Evolutionary conservation across 2,888 invertebrate species (phyloP), one percentile per base, ranked within the genome.

Genomic region (Drosophila crucigera): DNA sequence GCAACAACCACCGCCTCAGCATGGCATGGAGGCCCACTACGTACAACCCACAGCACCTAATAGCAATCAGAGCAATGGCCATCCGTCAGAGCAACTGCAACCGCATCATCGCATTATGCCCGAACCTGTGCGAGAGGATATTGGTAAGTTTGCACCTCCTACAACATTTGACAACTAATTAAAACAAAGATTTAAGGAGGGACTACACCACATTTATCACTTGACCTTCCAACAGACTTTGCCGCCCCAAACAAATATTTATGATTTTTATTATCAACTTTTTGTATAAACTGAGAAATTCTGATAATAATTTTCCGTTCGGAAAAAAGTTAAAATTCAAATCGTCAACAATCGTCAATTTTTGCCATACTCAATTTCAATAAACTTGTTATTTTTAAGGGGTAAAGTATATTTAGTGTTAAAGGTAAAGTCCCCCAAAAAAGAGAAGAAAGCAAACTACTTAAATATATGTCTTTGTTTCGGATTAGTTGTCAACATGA

Each of bases 31-130:
- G 68, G 75, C 89, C 4, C 87, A 87, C 66, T 87, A 87, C 54
- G 87, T 63, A 3, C 87, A 87, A 91, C 96, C 95, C 95, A 82
- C 94, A 95, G 83, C 95, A 95, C 87, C 96, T 95, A 86, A 88
- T 49, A 73, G 74, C 35, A 83, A 73, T 68, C 91, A 87, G 16
- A 76, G 91, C 69, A 96, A 96, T 91, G 96, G 96, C 90, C 93
- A 93, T 65, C 95, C 96, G 67, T 95, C 96, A 67, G 96, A 96
- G 82, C 78, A 78, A 53, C 94, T 96, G 82, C 95, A 96, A 89
- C 95, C 96, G 78, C 96, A 95, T 92, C 94, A 92, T 79, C 91
- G 92, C 73, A 95, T 95, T 67, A 95, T 95, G 92, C 94, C 95
- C 76, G 95, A 95, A 62, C 92, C 91, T 25, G 93, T 91, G 33